Conservation (phyloP, 2,113 vertebrate species). For the Seriola rivoliana region DNA sequence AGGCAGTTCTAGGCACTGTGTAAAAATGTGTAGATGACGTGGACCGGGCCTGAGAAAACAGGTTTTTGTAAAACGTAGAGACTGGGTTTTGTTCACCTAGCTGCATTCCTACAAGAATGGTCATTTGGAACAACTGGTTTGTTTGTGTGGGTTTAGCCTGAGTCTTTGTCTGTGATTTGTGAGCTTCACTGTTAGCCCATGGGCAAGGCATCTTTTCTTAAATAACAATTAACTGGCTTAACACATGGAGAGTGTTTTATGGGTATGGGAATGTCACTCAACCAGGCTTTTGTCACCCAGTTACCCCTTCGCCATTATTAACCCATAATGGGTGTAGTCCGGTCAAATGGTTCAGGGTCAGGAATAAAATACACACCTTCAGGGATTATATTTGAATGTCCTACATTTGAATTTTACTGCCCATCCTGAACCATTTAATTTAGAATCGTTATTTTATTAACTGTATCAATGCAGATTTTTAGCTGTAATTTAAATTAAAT, state of each 20-base stretch:
- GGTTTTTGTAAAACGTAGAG: conserved; percentile 56
- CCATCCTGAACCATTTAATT: neutral
- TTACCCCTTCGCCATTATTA: conserved; percentile 7
- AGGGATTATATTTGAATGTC: neutral
- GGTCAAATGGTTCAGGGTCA: conserved; percentile 11
- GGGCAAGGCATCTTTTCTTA: conserved; percentile 70
- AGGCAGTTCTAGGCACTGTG: conserved; percentile 38
- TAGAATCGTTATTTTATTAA: neutral
- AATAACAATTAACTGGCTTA: conserved; percentile 58
- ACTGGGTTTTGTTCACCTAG: conserved; percentile 72
- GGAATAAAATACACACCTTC: neutral
- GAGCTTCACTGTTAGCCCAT: conserved; percentile 71
- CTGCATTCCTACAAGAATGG: conserved; percentile 71
- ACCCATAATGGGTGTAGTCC: conserved; percentile 8
- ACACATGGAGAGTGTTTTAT: conserved; percentile 44
- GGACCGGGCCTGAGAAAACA: conserved; percentile 35
- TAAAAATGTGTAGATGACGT: conserved; percentile 55
- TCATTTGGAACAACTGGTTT: conserved; percentile 73
- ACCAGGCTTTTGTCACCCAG: conserved; percentile 39
- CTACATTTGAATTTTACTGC: neutral
- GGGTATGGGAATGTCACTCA: conserved; percentile 45
- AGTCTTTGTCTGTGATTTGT: conserved; percentile 74
- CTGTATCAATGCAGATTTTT: neutral
- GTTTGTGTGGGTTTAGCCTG: conserved; percentile 68
- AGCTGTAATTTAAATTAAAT: neutral